Percentiles rank a stretch among this genome's conserved stretches.
phyloP scores from a whole-genome alignment of 2,113 vertebrate genomes.

The Cairina moschata region DNA sequence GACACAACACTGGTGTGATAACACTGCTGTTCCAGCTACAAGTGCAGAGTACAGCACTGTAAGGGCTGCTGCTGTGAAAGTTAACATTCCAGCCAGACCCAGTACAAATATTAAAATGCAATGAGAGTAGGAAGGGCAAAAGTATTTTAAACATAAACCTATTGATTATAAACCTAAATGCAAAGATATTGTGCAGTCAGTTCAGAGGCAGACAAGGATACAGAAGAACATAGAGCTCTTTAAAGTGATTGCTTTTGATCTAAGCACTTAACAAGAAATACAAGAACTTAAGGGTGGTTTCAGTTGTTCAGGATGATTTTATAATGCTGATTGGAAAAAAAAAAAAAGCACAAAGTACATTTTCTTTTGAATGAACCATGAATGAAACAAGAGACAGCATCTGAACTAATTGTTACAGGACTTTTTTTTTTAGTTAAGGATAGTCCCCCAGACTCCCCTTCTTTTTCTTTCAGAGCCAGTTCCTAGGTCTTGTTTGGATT shows the following conservation, averaged over 20 bases:
- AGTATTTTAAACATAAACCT: slow-evolving; percentile 39
- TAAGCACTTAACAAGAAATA: slow-evolving; percentile 14
- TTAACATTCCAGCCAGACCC: no score
- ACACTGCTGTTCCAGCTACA: no score
- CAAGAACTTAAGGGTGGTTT: background rate
- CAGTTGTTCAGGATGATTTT: background rate
- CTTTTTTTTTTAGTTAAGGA: background rate
- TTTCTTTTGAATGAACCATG: background rate
- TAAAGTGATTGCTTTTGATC: background rate
- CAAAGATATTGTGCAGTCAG: background rate
- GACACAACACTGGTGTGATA: no score
- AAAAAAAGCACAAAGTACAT: background rate
- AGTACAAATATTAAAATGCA: slow-evolving; percentile 53
- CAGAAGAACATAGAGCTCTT: background rate
- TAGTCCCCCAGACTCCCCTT: background rate
- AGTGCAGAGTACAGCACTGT: no score
- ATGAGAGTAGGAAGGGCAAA: background rate
- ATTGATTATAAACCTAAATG: slow-evolving; percentile 45
- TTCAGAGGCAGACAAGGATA: background rate
- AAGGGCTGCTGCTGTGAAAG: no score
- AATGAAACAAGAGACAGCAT: background rate
- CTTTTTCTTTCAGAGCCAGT: background rate
- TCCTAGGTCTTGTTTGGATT: background rate
- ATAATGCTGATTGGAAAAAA: background rate
- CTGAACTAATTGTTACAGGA: background rate